Evolutionary conservation across 2,888 invertebrate genomes (phyloP), one percentile per base, ranked within the genome.

Genomic region (Dimorphilus gyrociliatus): DNA sequence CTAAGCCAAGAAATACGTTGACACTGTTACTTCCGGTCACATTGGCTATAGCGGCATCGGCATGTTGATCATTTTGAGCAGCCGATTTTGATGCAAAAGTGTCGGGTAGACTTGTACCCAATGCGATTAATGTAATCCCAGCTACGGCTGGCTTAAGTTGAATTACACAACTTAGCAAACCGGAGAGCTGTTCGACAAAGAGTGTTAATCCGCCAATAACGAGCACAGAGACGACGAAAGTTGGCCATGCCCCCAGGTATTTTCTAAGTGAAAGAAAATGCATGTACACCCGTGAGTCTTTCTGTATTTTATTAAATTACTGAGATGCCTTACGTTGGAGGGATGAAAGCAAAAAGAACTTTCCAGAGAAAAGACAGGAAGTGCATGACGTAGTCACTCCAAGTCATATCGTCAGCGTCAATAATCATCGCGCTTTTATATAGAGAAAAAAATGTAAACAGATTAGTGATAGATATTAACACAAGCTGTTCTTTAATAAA

Each of bases 11-110:
- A 39, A 57, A 57, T 32, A 57, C 55, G 40, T 55, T 57, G 25
- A 57, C 55, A 39, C 55, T 52, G 46, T 57, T 57, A 38, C 55
- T 55, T 8, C 57, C 57, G 36, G 54, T 57, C 30, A 57, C 42
- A 34, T 57, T 57, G 37, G 55, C 57, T 29, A 57, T 55, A 29
- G 55, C 52, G 30, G 55, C 56, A 38, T 57, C 57, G 21, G 57
- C 57, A 36, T 50, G 38, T 25, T 51, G 48, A 38, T 56, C 57
- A 30, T 56, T 54, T 25, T 46, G 41, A 4, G 57, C 57, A 21
- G 57, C 55, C 4, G 55, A 53, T 4, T 56, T 45, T 39, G 53
- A 54, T 36, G 57, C 57, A 35, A 57, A 57, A n/a, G 55, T 55
- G 35, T 57, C 57, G 3, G 57, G 57, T 25, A 57, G 39, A 40